These are phyloP conservation scores for Fragum whitleyi DNA, from an alignment of 2,888 invertebrate species.

Conservation along the genomic window DNA sequence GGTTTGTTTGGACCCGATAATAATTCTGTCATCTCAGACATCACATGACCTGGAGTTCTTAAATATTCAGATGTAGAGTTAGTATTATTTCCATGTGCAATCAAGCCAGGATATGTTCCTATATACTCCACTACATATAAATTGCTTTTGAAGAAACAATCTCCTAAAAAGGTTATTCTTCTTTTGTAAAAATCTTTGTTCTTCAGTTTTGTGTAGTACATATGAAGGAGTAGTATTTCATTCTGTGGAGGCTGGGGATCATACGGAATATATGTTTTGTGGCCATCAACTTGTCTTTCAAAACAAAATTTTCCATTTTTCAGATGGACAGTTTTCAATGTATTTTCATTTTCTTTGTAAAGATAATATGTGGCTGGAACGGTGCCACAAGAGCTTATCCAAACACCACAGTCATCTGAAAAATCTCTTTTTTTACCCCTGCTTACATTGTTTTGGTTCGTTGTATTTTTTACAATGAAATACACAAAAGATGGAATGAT, in stretches of 20 bases:
- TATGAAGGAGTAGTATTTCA: slow-evolving; percentile 9
- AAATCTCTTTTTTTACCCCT: too few relatives aligned
- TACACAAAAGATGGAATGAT: too few relatives aligned
- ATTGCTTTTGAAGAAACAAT: neutral
- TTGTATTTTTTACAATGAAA: too few relatives aligned
- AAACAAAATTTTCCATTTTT: neutral
- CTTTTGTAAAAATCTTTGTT: slow-evolving; percentile 12
- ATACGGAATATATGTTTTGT: neutral
- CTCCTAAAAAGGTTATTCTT: slow-evolving; percentile 12
- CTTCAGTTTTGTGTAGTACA: slow-evolving; percentile 36
- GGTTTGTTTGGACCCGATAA: slow-evolving; percentile 26
- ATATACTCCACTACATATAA: slow-evolving; percentile 30
- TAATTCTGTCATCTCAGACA: slow-evolving; percentile 21
- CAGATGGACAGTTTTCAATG: neutral
- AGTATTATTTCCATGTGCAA: slow-evolving; percentile 30
- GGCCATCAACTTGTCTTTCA: neutral
- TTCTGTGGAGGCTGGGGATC: neutral
- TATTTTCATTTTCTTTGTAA: too few relatives aligned
- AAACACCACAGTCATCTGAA: too few relatives aligned
- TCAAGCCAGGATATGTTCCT: slow-evolving; percentile 32
- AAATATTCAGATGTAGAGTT: slow-evolving; percentile 19
- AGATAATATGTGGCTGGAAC: too few relatives aligned
- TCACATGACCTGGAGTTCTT: slow-evolving; percentile 32
- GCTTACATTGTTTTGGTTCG: too few relatives aligned
- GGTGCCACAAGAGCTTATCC: too few relatives aligned